Evolutionary conservation across 2,113 vertebrate genomes (phyloP).

Genomic region (Arvicanthis niloticus): DNA sequence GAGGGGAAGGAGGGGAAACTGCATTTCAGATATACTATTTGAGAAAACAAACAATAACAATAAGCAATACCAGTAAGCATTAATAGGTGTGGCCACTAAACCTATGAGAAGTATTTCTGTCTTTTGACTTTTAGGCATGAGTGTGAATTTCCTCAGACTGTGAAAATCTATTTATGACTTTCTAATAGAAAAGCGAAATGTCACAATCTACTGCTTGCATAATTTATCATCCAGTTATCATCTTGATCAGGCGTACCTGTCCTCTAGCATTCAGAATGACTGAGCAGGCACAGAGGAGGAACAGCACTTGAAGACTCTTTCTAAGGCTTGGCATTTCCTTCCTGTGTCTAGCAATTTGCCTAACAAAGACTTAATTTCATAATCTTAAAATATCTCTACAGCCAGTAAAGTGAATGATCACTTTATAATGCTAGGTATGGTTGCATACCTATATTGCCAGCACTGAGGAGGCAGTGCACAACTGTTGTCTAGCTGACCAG

Average conservation of each 20-base stretch:
- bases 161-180: not conserved
- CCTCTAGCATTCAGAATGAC: not conserved
- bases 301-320: not conserved
- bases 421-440: not conserved
- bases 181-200: not conserved
- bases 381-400: slow-evolving; percentile 23
- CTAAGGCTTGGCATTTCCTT: not conserved
- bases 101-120: not conserved
- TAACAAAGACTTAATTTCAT: not conserved
- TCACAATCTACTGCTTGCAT: not conserved
- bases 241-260: not conserved
- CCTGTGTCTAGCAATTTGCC: not conserved
- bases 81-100: not conserved
- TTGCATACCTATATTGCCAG: not conserved
- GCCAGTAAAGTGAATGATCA: not conserved
- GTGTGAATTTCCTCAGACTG: not conserved
- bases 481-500: not conserved
- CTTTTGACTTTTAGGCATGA: not conserved
- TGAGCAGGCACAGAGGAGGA: not conserved
- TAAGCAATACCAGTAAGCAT: slow-evolving; percentile 2
- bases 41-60: too few relatives aligned
- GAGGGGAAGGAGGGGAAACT: too few relatives aligned
- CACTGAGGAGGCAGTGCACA: too few relatives aligned
- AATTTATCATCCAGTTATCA: not conserved
- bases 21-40: too few relatives aligned